Evolutionary conservation across 1,140 invertebrate genomes (phyloP).

Genomic region (Maconellicoccus hirsutus): DNA sequence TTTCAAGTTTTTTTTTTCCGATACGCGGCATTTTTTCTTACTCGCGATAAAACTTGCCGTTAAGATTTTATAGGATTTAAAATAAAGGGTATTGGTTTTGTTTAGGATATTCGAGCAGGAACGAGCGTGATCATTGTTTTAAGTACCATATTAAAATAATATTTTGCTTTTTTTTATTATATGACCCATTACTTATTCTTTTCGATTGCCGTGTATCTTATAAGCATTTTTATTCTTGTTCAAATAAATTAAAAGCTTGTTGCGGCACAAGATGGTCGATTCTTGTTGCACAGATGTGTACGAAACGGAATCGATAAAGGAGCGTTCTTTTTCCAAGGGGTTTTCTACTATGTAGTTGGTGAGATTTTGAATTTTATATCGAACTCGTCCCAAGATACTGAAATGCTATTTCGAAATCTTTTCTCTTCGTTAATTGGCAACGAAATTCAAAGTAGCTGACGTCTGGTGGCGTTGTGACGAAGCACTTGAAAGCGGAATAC

Average conservation of each 20-base stretch:
- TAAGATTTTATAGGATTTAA: conserved; percentile 10
- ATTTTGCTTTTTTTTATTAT: background rate
- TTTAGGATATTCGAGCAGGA: background rate
- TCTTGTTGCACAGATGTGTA: too few species aligned
- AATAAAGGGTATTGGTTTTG: background rate
- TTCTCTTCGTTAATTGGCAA: too few species aligned
- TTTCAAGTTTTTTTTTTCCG: conserved; percentile 16
- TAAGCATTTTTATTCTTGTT: background rate
- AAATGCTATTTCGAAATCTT: too few species aligned
- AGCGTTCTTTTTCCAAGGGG: too few species aligned
- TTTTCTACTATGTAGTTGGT: too few species aligned
- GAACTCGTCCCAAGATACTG: too few species aligned
- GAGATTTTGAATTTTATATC: too few species aligned
- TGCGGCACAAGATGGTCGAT: background rate
- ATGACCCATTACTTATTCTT: background rate
- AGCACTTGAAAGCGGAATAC: too few species aligned
- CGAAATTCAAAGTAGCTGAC: too few species aligned
- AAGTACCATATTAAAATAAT: conserved; percentile 6
- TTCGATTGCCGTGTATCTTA: background rate
- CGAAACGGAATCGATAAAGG: too few species aligned
- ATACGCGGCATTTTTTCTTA: background rate
- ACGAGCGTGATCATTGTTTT: conserved; percentile 3
- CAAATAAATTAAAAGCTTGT: background rate
- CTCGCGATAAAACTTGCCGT: background rate
- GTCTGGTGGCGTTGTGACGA: too few species aligned